phyloP scores from a whole-genome alignment of 2,888 invertebrate genomes.

The Cepaea hortensis region DNA sequence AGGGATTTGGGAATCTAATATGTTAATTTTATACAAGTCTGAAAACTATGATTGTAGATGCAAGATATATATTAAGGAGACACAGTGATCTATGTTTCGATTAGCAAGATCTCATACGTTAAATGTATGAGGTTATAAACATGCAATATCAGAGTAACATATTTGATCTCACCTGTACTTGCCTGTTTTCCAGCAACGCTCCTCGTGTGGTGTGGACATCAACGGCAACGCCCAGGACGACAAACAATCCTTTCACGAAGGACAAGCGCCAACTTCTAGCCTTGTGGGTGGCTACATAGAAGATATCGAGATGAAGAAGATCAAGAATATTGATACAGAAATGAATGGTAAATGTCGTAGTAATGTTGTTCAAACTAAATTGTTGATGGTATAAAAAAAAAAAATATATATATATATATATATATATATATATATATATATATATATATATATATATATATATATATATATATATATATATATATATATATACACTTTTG shows the following conservation, averaged over 20 bases:
- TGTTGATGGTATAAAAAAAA: not conserved
- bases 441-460: slow-evolving; percentile 19
- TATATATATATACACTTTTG: not conserved
- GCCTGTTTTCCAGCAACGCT: not conserved
- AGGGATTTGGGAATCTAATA: too few species aligned
- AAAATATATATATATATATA: not conserved
- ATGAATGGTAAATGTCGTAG: slow-evolving; percentile 15
- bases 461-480: slow-evolving; percentile 15
- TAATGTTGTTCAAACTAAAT: not conserved
- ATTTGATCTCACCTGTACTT: too few species aligned
- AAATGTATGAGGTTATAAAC: too few species aligned
- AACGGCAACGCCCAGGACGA: not conserved
- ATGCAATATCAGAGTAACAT: too few species aligned
- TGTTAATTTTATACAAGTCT: too few species aligned
- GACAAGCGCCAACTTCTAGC: not conserved
- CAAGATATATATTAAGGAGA: too few species aligned
- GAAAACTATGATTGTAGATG: too few species aligned
- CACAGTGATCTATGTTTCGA: too few species aligned
- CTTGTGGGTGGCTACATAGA: slow-evolving; percentile 21
- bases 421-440: slow-evolving; percentile 19
- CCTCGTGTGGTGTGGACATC: not conserved
- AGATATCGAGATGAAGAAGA: not conserved
- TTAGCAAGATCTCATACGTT: too few species aligned
- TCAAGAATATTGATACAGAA: slow-evolving; percentile 12
- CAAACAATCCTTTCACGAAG: not conserved